Conservation (phyloP, 2,888 invertebrate species). For the Eristalinus aeneus region DNA sequence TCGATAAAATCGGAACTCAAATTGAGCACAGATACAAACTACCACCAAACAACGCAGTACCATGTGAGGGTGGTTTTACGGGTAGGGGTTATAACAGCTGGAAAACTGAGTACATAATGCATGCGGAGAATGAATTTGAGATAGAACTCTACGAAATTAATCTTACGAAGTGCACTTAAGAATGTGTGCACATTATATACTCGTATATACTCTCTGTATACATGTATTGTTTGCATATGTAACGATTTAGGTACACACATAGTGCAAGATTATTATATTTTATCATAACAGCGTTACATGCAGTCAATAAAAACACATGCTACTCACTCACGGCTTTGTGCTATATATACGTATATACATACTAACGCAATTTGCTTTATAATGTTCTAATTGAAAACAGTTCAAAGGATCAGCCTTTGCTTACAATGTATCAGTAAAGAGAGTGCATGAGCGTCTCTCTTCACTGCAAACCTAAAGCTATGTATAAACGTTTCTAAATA, state of each 20-base stretch:
- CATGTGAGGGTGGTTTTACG: constrained; percentile 2
- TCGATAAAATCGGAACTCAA: constrained; percentile 33
- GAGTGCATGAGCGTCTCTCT: not conserved
- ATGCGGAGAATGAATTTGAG: not conserved
- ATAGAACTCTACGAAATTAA: not conserved
- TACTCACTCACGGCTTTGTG: not conserved
- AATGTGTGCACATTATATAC: not conserved
- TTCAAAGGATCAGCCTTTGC: not conserved
- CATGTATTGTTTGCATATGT: not conserved
- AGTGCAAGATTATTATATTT: not conserved
- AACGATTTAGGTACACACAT: not conserved
- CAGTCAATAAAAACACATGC: not conserved
- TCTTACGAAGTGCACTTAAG: not conserved
- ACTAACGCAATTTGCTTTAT: not conserved
- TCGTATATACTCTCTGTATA: not conserved
- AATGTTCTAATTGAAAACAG: no score
- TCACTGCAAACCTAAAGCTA: not conserved
- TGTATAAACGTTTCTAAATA: not conserved
- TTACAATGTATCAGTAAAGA: not conserved
- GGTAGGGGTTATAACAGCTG: not conserved
- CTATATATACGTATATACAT: not conserved
- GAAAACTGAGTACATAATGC: not conserved
- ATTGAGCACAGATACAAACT: constrained; percentile 27
- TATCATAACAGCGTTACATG: not conserved
- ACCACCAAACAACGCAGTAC: constrained; percentile 10